phyloP scores from a whole-genome alignment of 2,113 vertebrate genomes.

The Planiliza haematocheilus region DNA sequence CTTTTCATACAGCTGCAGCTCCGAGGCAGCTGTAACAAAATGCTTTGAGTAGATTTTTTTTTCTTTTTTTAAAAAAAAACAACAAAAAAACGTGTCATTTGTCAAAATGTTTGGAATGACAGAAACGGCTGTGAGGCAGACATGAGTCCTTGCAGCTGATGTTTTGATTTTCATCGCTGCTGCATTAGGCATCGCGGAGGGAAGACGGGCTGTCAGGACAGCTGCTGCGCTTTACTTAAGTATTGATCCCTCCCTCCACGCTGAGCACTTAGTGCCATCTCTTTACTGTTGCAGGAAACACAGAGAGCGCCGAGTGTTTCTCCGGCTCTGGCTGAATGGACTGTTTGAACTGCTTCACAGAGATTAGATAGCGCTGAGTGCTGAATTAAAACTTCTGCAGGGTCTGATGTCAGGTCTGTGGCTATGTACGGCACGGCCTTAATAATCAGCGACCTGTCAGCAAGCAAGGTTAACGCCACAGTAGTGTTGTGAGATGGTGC shows the following conservation, averaged over 20 bases:
- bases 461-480: neutral
- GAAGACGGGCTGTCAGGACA: conserved; percentile 37
- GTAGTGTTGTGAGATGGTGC: neutral
- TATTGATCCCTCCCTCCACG: conserved; percentile 49
- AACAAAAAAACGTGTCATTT: conserved; percentile 19
- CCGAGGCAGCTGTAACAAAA: conserved; percentile 14
- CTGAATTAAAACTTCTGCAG: conserved; percentile 30
- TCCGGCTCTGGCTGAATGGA: neutral
- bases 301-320: conserved; percentile 7
- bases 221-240: conserved; percentile 39
- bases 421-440: neutral
- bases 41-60: conserved; percentile 3
- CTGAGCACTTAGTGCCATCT: conserved; percentile 48
- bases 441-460: neutral
- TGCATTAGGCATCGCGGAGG: conserved; percentile 13
- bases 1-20: conserved; percentile 7
- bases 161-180: conserved; percentile 38
- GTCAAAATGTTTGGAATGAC: conserved; percentile 9
- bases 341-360: conserved; percentile 33
- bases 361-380: conserved; percentile 41
- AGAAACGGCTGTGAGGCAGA: conserved; percentile 21
- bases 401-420: conserved; percentile 24
- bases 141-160: conserved; percentile 22
- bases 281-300: conserved; percentile 3
- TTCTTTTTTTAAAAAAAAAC: neutral